phyloP scores from a whole-genome alignment of 2,113 vertebrate species.

The Eublepharis macularius region DNA sequence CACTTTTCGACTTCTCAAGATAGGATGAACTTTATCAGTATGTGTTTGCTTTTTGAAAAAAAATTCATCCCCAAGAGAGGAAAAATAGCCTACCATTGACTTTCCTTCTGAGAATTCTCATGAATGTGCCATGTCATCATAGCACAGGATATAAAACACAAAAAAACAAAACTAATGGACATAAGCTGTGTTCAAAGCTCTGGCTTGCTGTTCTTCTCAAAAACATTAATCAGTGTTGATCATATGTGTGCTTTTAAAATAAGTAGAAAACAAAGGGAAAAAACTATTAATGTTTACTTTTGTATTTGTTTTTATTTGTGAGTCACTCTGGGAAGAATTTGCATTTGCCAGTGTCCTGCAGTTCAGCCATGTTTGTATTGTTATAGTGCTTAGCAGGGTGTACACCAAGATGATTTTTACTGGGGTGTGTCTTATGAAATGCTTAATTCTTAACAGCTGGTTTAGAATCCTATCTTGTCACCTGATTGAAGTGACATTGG shows the following conservation, averaged over 20 bases:
- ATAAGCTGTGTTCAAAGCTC: slow-evolving; percentile 26
- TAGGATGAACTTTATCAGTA: not conserved
- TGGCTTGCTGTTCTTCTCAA: slow-evolving; percentile 21
- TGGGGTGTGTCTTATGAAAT: slow-evolving; percentile 3
- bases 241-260: slow-evolving; percentile 34
- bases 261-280: slow-evolving; percentile 18
- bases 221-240: slow-evolving; percentile 30
- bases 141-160: slow-evolving; percentile 25
- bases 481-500: not conserved
- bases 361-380: slow-evolving; percentile 67
- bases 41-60: not conserved
- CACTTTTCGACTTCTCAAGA: not conserved
- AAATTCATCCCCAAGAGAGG: not conserved
- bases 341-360: slow-evolving; percentile 65
- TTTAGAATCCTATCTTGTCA: not conserved
- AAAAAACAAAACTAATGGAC: not conserved
- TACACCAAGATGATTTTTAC: slow-evolving; percentile 32
- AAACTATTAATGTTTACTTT: slow-evolving; percentile 63
- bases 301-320: slow-evolving; percentile 68
- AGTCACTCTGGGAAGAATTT: slow-evolving; percentile 67
- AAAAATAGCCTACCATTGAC: not conserved
- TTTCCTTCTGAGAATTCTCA: not conserved
- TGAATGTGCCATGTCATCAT: not conserved
- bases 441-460: slow-evolving; percentile 20
- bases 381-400: slow-evolving; percentile 45